Base-by-base conservation (phyloP, 2,797 vertebrate genomes). In the Eospalax fontanierii region DNA sequence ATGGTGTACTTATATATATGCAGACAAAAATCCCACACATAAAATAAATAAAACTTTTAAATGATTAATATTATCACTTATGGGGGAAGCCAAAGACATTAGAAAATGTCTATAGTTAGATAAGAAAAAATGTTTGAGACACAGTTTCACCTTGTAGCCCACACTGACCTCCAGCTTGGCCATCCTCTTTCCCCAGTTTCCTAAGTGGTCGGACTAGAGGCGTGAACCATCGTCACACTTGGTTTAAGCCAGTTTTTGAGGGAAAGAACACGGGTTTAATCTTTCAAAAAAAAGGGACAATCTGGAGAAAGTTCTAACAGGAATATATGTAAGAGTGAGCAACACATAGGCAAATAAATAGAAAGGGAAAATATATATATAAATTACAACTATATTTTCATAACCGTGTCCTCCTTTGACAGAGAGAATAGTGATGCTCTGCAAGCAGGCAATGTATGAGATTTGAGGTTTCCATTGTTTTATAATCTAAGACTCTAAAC, bases 21-120 rank as follows among this genome's bases (percentile, higher is more conserved):
- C 50, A 54, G 50, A 12, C 50, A 54, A 54, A 54, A 54, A 7
- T 54, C 50, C 9, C 14, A 54, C 50, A 54, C 50, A 54, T 54
- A 10, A 54, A 54, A 54, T 54, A 9, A 54, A 54, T 15, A 9
- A 54, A 54, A 54, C 5, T 46, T 46, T 46, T 9, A 54, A 54
- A 54, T 40, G 63, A 26, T 38, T 66, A 82, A 63, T 82, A 73
- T 90, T 82, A n/a, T 59, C 38, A 61, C 5, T 87, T 46, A 66
- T 38, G 19, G 87, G 38, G 30, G 57, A 90, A 91, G 46, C 15
- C 73, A 71, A 94, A 93, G 38, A 33, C 61, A 19, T 82, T 76
- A 38, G 73, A 87, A 84, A 89, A 75, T 76, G 75, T 75, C 54
- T 81, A n/a, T n/a, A 40, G 43, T 54, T 24, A 95, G 91, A 63